Percentiles rank a stretch among this genome's conserved stretches.
Conservation (phyloP, 2,888 invertebrate species). For the Balanococcus diminutus region DNA sequence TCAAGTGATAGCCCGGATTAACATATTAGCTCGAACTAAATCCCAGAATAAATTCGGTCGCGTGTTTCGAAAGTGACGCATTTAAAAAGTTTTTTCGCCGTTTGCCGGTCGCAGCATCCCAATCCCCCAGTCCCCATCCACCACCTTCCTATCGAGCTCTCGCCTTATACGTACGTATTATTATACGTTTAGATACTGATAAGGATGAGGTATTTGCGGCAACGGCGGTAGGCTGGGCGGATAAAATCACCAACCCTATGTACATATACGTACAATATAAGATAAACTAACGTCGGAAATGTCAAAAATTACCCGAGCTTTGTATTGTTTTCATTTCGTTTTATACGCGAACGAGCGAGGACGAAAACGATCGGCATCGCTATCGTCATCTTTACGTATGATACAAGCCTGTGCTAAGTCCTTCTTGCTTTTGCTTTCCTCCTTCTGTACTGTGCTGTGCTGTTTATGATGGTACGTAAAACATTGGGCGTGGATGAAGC, state of each 20-base stretch:
- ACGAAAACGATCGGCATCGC: neutral
- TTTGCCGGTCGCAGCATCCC: neutral
- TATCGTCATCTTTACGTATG: neutral
- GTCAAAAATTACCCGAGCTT: conserved; percentile 15
- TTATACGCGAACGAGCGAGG: neutral
- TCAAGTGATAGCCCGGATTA: conserved; percentile 54
- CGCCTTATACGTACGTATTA: too few relatives aligned
- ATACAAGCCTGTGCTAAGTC: neutral
- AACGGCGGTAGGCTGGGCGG: neutral
- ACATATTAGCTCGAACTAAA: conserved; percentile 54
- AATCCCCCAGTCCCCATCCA: neutral
- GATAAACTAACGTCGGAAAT: conserved; percentile 35
- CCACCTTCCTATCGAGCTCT: neutral
- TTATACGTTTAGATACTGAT: neutral
- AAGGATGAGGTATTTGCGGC: neutral
- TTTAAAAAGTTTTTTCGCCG: neutral
- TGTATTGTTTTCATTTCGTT: conserved; percentile 25
- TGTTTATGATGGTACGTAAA: neutral
- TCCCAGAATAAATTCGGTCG: conserved; percentile 55
- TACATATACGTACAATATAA: neutral
- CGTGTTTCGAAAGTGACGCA: conserved; percentile 46
- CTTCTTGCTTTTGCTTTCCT: neutral
- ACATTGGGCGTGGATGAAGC: neutral
- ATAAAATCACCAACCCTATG: conserved; percentile 3
- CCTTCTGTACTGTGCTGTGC: neutral